phyloP scores from a whole-genome alignment of 2,888 invertebrate genomes.

The Alcis repandata region DNA sequence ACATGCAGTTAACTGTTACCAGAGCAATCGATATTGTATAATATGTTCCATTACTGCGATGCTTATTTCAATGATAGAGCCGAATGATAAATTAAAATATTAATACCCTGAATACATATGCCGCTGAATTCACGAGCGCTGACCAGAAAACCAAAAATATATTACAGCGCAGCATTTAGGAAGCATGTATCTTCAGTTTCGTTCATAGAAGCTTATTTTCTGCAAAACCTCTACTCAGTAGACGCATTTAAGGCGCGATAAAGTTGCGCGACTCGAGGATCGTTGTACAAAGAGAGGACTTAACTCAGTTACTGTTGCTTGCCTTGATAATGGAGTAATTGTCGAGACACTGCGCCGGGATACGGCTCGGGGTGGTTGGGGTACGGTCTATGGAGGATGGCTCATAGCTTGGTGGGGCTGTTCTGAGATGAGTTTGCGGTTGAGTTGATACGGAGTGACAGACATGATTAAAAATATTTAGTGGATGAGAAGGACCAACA shows the following conservation, averaged over 20 bases:
- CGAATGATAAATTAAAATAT: background rate
- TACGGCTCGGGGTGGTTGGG: background rate
- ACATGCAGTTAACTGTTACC: no score
- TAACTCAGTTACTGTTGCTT: slow-evolving; percentile 26
- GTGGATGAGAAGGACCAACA: no score
- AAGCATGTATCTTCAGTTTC: no score
- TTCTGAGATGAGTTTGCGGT: background rate
- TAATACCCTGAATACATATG: no score
- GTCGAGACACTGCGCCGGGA: background rate
- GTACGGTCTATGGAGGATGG: background rate
- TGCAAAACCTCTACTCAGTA: background rate
- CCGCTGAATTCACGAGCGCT: no score
- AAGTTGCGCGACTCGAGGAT: slow-evolving; percentile 32
- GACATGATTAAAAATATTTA: no score
- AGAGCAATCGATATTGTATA: background rate
- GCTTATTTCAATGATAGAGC: background rate
- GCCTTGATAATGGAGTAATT: slow-evolving; percentile 17
- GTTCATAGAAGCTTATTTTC: background rate
- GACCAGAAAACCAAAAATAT: no score
- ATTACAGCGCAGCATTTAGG: no score
- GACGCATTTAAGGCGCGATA: slow-evolving; percentile 23
- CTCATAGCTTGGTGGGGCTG: background rate
- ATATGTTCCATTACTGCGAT: background rate
- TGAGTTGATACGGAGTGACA: no score
- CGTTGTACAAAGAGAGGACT: slow-evolving; percentile 18